Conservation (phyloP, 2,888 invertebrate genomes). For the Drosophila buzzatii region DNA sequence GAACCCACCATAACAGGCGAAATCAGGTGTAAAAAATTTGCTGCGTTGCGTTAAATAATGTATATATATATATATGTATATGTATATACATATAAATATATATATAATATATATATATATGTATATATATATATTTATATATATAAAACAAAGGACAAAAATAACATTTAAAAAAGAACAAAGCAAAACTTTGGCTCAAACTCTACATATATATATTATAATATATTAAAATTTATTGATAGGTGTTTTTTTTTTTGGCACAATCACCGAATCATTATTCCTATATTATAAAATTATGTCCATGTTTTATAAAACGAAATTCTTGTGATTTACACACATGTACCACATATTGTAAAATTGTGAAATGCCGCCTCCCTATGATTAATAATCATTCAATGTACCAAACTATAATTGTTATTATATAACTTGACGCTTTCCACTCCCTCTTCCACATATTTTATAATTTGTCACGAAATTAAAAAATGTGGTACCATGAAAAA, state of each 20-base stretch:
- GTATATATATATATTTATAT: no score
- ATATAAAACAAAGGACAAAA: slow-evolving; percentile 16
- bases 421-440: slow-evolving; percentile 10
- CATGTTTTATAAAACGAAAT: slow-evolving; percentile 73
- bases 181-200: slow-evolving; percentile 54
- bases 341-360: slow-evolving; percentile 62
- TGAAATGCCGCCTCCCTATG: slow-evolving; percentile 39
- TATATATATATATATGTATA: no score
- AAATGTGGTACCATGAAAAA: slow-evolving; percentile 42
- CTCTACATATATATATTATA: slow-evolving; percentile 41
- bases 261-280: slow-evolving; percentile 34
- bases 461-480: slow-evolving; percentile 55
- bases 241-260: slow-evolving; percentile 52
- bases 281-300: slow-evolving; percentile 62
- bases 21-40: slow-evolving; percentile 39
- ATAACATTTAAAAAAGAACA: not conserved
- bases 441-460: slow-evolving; percentile 31
- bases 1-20: slow-evolving; percentile 55
- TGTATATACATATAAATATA: not conserved
- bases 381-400: slow-evolving; percentile 36
- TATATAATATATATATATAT: no score
- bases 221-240: slow-evolving; percentile 45
- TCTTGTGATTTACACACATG: slow-evolving; percentile 71
- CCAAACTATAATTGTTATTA: slow-evolving; percentile 51
- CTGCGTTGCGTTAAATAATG: slow-evolving; percentile 33